These are phyloP conservation scores for Drosophila sulfurigaster DNA, from an alignment of 1,140 invertebrate genomes.

Conservation along the genomic window DNA sequence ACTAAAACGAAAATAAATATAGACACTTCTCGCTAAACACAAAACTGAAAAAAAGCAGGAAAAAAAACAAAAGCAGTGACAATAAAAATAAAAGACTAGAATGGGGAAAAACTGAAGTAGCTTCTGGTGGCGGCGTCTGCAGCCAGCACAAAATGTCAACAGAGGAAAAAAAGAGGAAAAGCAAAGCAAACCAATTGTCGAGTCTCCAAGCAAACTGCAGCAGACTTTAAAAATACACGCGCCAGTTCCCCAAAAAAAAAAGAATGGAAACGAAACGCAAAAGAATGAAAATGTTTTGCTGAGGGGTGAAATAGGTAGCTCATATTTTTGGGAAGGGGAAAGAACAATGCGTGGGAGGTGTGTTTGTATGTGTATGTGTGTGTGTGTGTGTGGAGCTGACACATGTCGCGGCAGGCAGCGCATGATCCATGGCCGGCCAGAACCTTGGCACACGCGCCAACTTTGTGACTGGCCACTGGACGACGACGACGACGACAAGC, in stretches of 20 bases:
- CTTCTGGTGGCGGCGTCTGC: slow-evolving; percentile 21
- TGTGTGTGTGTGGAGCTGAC: slow-evolving; percentile 36
- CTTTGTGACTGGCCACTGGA: slow-evolving; percentile 22
- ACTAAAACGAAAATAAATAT: slow-evolving; percentile 76
- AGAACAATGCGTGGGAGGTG: background rate
- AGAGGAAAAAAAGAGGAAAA: slow-evolving; percentile 15
- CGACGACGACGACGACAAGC: slow-evolving; percentile 47
- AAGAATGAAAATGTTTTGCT: background rate
- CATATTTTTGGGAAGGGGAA: slow-evolving; percentile 2
- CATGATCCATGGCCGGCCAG: slow-evolving; percentile 30
- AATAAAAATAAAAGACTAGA: slow-evolving; percentile 13
- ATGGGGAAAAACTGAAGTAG: slow-evolving; percentile 48
- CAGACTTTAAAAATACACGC: slow-evolving; percentile 28
- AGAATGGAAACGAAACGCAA: background rate
- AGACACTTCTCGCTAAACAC: slow-evolving; percentile 39
- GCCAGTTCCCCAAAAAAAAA: slow-evolving; percentile 1
- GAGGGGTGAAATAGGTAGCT: slow-evolving; percentile 2
- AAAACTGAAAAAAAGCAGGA: slow-evolving; percentile 1
- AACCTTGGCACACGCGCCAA: slow-evolving; percentile 75
- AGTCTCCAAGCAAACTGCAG: slow-evolving; percentile 43
- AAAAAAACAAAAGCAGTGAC: background rate
- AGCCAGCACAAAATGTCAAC: slow-evolving; percentile 71
- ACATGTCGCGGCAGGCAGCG: slow-evolving; percentile 47
- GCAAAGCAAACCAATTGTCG: slow-evolving; percentile 25
- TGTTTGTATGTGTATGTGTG: background rate